Conservation (phyloP, 2,113 vertebrate genomes). For the Hiodon alosoides region DNA sequence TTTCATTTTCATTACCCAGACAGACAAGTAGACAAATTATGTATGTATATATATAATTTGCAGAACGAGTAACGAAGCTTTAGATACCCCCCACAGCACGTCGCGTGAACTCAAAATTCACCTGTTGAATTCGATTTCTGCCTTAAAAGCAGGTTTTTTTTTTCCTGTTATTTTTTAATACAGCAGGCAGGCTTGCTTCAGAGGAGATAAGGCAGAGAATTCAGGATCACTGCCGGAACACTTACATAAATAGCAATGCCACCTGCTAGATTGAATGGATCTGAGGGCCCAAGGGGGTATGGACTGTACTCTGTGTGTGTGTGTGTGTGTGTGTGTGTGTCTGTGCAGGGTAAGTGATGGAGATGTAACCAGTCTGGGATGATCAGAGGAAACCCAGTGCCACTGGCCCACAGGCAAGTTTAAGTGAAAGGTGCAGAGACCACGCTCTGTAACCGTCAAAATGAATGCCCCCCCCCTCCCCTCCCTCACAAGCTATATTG, state of each 20-base stretch:
- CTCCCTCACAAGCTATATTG: slow-evolving; percentile 42
- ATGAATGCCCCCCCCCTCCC: slow-evolving; percentile 18
- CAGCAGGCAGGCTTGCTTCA: slow-evolving; percentile 28
- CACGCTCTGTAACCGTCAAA: slow-evolving; percentile 21
- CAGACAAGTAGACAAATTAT: too few relatives aligned
- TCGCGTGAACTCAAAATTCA: slow-evolving; percentile 42
- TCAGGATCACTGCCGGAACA: slow-evolving; percentile 27
- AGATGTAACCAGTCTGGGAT: slow-evolving; percentile 30
- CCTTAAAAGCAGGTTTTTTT: slow-evolving; percentile 24
- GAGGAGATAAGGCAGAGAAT: slow-evolving; percentile 43
- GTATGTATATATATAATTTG: too few relatives aligned
- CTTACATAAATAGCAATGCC: slow-evolving; percentile 22
- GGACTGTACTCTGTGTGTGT: slow-evolving; percentile 11
- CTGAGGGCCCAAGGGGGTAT: background rate
- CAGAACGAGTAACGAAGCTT: too few relatives aligned
- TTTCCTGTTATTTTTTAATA: slow-evolving; percentile 23
- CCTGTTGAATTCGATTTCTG: slow-evolving; percentile 39
- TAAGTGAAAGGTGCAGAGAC: slow-evolving; percentile 42
- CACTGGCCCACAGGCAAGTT: slow-evolving; percentile 34
- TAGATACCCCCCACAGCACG: too few relatives aligned
- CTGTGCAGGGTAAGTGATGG: slow-evolving; percentile 17
- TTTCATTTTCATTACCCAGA: too few relatives aligned
- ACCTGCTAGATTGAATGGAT: slow-evolving; percentile 13
- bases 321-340: background rate
- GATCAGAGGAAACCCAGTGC: slow-evolving; percentile 31